Evolutionary conservation across 2,888 invertebrate species (phyloP).

Genomic region (Hyposoter dolosus): DNA sequence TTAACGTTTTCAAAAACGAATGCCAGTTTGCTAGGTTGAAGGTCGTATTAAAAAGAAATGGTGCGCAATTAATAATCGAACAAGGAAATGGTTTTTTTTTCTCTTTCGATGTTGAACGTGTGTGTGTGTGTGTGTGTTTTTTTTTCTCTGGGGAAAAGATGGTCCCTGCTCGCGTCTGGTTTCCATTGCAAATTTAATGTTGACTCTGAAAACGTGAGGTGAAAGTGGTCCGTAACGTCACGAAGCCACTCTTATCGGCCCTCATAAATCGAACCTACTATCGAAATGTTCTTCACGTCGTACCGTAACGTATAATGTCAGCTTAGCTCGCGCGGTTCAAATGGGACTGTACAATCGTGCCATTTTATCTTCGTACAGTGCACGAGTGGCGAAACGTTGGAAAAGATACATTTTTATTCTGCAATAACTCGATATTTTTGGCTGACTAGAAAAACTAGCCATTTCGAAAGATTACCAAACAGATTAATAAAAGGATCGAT

Average conservation of each 20-base stretch:
- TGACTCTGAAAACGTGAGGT: slow-evolving; percentile 44
- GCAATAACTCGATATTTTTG: slow-evolving; percentile 12
- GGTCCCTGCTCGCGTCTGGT: not conserved
- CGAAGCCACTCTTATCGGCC: slow-evolving; percentile 50
- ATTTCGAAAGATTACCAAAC: not conserved
- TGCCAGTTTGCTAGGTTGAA: not conserved
- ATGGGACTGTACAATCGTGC: slow-evolving; percentile 17
- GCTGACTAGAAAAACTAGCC: not conserved
- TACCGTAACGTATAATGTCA: slow-evolving; percentile 47
- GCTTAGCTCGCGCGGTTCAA: slow-evolving; percentile 5
- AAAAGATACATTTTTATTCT: not conserved
- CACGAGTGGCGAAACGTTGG: slow-evolving; percentile 16
- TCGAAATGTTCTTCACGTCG: slow-evolving; percentile 41
- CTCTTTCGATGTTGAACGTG: not conserved
- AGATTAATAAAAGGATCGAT: slow-evolving; percentile 18
- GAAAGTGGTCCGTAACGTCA: slow-evolving; percentile 52
- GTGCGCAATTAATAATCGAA: not conserved
- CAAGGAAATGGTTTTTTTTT: not conserved
- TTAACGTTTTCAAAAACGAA: not conserved
- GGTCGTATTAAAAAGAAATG: not conserved
- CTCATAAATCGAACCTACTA: slow-evolving; percentile 51
- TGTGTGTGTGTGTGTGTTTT: not conserved
- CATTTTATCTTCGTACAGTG: slow-evolving; percentile 28
- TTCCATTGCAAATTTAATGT: slow-evolving; percentile 15
- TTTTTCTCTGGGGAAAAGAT: not conserved